phyloP scores from a whole-genome alignment of 2,888 invertebrate genomes.

The Hartigia nigra region DNA sequence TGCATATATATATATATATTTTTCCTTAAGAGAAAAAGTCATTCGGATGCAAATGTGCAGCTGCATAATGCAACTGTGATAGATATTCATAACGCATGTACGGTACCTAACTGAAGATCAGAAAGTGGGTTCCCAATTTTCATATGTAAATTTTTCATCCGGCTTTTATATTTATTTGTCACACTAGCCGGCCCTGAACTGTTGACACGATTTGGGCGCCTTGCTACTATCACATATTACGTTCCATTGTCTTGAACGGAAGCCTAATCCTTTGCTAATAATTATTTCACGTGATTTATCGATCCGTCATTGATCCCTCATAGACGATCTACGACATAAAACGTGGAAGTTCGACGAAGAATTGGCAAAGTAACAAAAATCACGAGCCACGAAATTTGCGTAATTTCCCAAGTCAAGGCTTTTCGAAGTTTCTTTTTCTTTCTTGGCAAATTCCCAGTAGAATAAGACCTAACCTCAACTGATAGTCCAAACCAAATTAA shows the following conservation, averaged over 20 bases:
- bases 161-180: neutral
- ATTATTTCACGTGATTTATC: neutral
- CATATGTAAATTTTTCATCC: slow-evolving; percentile 41
- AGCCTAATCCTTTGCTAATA: neutral
- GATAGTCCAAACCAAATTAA: neutral
- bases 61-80: neutral
- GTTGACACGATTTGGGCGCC: neutral
- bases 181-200: neutral
- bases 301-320: no score
- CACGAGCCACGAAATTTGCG: neutral
- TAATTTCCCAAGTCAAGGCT: neutral
- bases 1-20: neutral
- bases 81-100: neutral
- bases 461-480: neutral
- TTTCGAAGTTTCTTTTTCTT: neutral
- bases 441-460: neutral
- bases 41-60: slow-evolving; percentile 17
- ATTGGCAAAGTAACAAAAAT: no score
- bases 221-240: neutral
- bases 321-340: no score
- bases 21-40: slow-evolving; percentile 10
- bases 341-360: no score
- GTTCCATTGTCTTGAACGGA: neutral
- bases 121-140: slow-evolving; percentile 44
- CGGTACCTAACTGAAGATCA: slow-evolving; percentile 5